Evolutionary conservation across 2,888 invertebrate genomes (phyloP).

Genomic region (Morpho achilles): DNA sequence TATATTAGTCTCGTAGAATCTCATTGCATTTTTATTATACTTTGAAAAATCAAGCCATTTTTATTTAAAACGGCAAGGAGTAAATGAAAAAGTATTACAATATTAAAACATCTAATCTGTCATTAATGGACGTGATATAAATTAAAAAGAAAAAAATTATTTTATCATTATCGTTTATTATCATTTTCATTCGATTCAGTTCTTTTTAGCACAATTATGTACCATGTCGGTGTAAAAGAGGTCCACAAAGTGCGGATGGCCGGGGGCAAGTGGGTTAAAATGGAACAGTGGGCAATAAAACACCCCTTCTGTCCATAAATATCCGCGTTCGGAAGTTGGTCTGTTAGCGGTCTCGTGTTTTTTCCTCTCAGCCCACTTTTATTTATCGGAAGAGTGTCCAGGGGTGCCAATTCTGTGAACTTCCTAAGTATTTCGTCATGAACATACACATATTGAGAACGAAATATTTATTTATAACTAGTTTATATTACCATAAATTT

Average conservation of each 20-base stretch:
- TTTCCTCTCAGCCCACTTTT: slow-evolving; percentile 56
- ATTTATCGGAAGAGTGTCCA: slow-evolving; percentile 59
- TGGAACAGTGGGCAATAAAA: slow-evolving; percentile 68
- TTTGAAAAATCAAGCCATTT: too few relatives aligned
- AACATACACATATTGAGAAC: too few relatives aligned
- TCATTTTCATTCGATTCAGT: not conserved
- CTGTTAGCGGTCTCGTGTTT: slow-evolving; percentile 75
- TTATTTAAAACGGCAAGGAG: too few relatives aligned
- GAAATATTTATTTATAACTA: too few relatives aligned
- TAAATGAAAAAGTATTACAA: too few relatives aligned
- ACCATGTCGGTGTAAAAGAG: slow-evolving; percentile 40
- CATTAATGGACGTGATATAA: not conserved
- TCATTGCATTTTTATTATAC: too few relatives aligned
- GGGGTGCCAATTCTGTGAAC: slow-evolving; percentile 36
- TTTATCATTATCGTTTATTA: not conserved
- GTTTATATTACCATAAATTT: too few relatives aligned
- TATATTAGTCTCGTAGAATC: too few relatives aligned
- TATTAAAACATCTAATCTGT: too few relatives aligned
- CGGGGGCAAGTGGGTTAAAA: slow-evolving; percentile 75
- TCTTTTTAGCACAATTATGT: not conserved
- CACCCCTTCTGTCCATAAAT: slow-evolving; percentile 77
- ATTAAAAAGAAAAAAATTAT: not conserved
- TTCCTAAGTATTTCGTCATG: not conserved
- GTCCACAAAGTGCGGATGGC: slow-evolving; percentile 64
- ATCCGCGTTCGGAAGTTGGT: slow-evolving; percentile 73